phyloP scores from a whole-genome alignment of 2,888 invertebrate genomes.

The Halictus ligatus region DNA sequence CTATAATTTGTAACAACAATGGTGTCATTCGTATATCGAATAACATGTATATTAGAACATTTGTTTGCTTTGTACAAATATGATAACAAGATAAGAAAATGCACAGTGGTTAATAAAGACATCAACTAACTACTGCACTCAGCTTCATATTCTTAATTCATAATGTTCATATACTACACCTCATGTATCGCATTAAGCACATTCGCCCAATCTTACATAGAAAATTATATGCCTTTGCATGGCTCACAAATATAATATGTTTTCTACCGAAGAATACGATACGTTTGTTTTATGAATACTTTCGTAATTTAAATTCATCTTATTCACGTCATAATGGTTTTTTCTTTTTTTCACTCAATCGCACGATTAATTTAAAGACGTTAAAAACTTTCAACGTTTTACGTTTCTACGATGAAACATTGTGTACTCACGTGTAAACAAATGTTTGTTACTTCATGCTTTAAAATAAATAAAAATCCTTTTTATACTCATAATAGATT shows the following conservation, averaged over 20 bases:
- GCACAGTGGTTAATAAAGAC: conserved; percentile 71
- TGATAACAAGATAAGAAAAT: conserved; percentile 60
- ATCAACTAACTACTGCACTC: conserved; percentile 63
- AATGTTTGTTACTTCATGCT: conserved; percentile 5
- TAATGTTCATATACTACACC: conserved; percentile 33
- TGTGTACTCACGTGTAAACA: not conserved
- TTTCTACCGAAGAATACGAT: conserved; percentile 17
- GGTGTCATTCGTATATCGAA: conserved; percentile 63
- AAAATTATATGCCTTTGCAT: conserved; percentile 25
- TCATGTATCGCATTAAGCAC: conserved; percentile 25
- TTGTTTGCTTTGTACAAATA: conserved; percentile 71
- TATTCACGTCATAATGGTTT: conserved; percentile 1
- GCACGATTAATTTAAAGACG: not conserved
- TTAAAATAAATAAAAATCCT: conserved; percentile 43
- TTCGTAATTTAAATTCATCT: not conserved
- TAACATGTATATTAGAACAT: conserved; percentile 63
- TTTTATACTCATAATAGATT: conserved; percentile 13
- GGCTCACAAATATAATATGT: conserved; percentile 17
- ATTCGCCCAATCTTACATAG: conserved; percentile 24
- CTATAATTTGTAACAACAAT: conserved; percentile 69
- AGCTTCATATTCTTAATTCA: conserved; percentile 56
- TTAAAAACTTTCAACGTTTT: not conserved
- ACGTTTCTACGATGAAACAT: conserved; percentile 6
- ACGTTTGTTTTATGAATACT: conserved; percentile 16
- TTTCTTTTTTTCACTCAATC: not conserved